phyloP scores from a whole-genome alignment of 1,140 invertebrate species.

The Polyergus mexicanus region DNA sequence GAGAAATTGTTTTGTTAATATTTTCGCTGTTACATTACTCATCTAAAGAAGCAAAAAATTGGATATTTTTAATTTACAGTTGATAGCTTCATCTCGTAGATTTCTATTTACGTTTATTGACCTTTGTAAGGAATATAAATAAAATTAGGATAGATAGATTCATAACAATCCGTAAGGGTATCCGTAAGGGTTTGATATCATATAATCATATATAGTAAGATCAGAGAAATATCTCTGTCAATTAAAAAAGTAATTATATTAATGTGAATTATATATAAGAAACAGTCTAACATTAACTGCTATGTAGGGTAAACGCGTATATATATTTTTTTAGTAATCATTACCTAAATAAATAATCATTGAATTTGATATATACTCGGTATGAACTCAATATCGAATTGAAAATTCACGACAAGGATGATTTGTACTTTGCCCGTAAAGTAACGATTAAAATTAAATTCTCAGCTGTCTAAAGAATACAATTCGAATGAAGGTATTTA shows the following conservation, averaged over 20 bases:
- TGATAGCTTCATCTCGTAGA: constrained; percentile 18
- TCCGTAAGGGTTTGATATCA: not conserved
- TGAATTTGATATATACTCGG: not conserved
- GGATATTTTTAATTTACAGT: constrained; percentile 9
- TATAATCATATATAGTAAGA: constrained; percentile 2
- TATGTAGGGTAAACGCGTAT: constrained; percentile 28
- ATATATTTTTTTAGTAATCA: not conserved
- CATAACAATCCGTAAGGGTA: constrained; percentile 1
- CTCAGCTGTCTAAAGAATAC: not conserved
- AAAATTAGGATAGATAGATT: constrained; percentile 1
- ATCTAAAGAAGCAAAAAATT: not conserved
- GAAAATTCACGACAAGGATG: constrained; percentile 1
- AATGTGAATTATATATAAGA: not conserved
- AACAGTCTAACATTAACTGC: not conserved
- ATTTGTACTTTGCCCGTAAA: constrained; percentile 58
- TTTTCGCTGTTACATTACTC: not conserved
- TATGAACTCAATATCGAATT: not conserved
- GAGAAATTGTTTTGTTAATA: not conserved
- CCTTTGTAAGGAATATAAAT: not conserved
- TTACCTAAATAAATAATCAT: not conserved
- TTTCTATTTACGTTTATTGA: constrained; percentile 1
- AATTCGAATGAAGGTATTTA: constrained; percentile 34
- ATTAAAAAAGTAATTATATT: not conserved
- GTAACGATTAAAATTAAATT: constrained; percentile 34
- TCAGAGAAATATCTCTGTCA: not conserved